A percentile compares a stretch with the other conserved stretches of the same genome.
Evolutionary conservation across 2,888 invertebrate species (phyloP).

Genomic region (Leptopilina myrica): DNA sequence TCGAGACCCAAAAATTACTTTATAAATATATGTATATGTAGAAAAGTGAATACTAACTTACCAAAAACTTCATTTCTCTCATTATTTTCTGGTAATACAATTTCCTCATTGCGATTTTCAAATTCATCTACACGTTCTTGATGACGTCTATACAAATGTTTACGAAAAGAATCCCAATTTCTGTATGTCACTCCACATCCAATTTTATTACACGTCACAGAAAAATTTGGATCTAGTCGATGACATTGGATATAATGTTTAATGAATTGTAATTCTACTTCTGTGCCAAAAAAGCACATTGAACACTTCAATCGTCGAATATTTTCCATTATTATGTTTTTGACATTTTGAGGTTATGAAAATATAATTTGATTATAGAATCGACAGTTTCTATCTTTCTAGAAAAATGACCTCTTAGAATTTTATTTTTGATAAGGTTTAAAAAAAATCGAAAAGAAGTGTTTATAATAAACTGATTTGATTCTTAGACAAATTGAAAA

Average conservation of each 20-base stretch:
- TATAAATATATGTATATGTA: neutral
- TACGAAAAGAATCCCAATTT: too few species aligned
- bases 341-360: neutral
- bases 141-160: too few species aligned
- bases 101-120: too few species aligned
- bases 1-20: too few species aligned
- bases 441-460: too few species aligned
- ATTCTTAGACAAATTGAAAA: too few species aligned
- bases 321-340: neutral
- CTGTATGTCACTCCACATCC: neutral
- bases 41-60: neutral
- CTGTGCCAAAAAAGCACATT: neutral
- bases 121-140: too few species aligned
- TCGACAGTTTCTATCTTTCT: too few species aligned
- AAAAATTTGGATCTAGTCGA: slow-evolving; percentile 5
- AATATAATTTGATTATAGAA: neutral
- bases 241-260: neutral
- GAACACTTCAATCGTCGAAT: neutral
- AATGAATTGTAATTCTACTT: neutral
- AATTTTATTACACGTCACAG: neutral
- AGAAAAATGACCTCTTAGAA: too few species aligned
- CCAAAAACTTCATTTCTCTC: neutral
- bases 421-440: too few species aligned
- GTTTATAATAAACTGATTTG: too few species aligned
- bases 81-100: neutral